phyloP scores from a whole-genome alignment of 2,797 vertebrate genomes.

The Otolemur crassicaudatus region DNA sequence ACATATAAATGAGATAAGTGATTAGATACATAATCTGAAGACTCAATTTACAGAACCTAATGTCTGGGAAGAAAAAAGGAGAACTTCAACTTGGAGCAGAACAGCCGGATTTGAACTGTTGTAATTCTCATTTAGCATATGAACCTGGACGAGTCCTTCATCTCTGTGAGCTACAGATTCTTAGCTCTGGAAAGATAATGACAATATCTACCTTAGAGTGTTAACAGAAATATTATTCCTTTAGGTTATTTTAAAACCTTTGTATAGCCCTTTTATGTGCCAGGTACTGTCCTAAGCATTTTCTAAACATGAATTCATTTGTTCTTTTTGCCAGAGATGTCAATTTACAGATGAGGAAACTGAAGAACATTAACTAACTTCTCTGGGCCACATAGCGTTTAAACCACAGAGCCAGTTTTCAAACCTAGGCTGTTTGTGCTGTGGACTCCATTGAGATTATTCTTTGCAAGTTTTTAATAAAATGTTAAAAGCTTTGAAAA shows the following conservation, averaged over 20 bases:
- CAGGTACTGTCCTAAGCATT: not conserved
- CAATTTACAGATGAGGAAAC: conserved; percentile 54
- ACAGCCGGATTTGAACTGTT: conserved; percentile 42
- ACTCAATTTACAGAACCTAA: conserved; percentile 64
- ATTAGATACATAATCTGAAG: conserved; percentile 69
- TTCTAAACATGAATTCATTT: conserved; percentile 50
- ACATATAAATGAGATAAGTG: conserved; percentile 55
- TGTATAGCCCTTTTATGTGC: not conserved
- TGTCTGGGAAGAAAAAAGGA: conserved; percentile 18
- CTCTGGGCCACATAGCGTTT: not conserved
- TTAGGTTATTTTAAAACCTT: conserved; percentile 8
- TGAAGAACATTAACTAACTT: not conserved
- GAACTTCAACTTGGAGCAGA: not conserved
- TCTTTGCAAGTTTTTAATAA: conserved; percentile 47
- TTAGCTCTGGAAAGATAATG: conserved; percentile 14
- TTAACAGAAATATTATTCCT: conserved; percentile 26
- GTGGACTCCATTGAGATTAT: not conserved
- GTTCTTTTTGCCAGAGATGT: not conserved
- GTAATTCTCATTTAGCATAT: not conserved
- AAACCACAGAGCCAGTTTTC: not conserved
- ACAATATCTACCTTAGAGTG: not conserved
- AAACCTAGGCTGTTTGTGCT: not conserved
- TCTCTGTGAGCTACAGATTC: not conserved
- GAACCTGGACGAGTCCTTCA: not conserved
- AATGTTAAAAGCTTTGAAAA: conserved; percentile 55